A percentile compares a stretch with the other conserved stretches of the same genome.
Evolutionary conservation across 2,113 vertebrate genomes (phyloP).

Genomic region (Cinclus cinclus): DNA sequence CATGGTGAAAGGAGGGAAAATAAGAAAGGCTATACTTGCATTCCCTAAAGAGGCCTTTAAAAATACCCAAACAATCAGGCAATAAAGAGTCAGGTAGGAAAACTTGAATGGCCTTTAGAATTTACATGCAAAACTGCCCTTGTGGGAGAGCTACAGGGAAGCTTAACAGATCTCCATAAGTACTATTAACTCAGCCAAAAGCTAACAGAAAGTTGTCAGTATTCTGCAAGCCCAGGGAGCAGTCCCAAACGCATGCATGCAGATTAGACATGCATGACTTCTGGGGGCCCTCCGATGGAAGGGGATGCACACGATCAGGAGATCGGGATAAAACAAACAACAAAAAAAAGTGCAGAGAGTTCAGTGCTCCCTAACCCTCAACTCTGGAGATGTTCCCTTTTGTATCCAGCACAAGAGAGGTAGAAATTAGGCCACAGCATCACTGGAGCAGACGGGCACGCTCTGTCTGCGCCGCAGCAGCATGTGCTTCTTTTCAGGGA

Average conservation of each 20-base stretch:
- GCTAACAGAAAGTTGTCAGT: conserved; percentile 47
- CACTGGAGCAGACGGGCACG: conserved; percentile 61
- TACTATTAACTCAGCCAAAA: conserved; percentile 46
- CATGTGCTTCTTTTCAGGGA: conserved; percentile 38
- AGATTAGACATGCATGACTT: conserved; percentile 52
- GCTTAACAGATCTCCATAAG: not conserved
- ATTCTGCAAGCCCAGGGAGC: conserved; percentile 17
- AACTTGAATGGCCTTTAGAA: conserved; percentile 47
- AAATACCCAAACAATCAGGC: not conserved
- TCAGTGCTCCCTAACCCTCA: conserved; percentile 38
- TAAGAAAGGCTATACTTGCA: not conserved
- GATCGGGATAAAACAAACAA: not conserved
- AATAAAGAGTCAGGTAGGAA: conserved; percentile 31
- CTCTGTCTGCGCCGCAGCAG: conserved; percentile 60
- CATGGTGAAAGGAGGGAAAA: conserved; percentile 36
- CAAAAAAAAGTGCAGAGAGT: conserved; percentile 51
- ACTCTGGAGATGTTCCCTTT: conserved; percentile 63
- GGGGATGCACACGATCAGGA: not conserved
- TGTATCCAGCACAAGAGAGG: conserved; percentile 58
- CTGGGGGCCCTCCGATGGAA: conserved; percentile 8
- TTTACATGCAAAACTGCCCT: conserved; percentile 16
- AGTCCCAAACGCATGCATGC: not conserved
- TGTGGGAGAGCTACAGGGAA: conserved; percentile 19
- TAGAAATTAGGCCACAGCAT: conserved; percentile 71
- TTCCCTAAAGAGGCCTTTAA: not conserved